Conservation (phyloP, 2,113 vertebrate genomes). For the Conger conger region DNA sequence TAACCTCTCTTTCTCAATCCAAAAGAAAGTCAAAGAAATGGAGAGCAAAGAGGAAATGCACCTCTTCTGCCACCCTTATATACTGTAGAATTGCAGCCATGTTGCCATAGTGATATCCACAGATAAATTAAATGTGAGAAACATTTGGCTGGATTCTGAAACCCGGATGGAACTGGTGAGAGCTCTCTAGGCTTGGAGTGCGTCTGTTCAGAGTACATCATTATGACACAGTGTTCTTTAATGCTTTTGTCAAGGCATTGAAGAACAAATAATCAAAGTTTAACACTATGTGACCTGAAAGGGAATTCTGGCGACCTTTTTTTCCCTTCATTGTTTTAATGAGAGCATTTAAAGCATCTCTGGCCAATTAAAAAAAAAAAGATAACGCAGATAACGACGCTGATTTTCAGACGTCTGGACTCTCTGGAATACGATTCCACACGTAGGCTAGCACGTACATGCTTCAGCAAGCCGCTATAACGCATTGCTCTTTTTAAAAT, state of each 20-base stretch:
- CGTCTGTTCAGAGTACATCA: background rate
- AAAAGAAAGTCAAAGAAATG: too few species aligned
- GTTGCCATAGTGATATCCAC: too few species aligned
- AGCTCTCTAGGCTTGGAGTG: background rate
- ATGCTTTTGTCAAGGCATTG: background rate
- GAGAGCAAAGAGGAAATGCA: too few species aligned
- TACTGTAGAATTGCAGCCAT: background rate
- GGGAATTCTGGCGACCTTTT: background rate
- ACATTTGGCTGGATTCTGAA: background rate
- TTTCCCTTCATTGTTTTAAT: background rate
- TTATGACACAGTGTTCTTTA: background rate
- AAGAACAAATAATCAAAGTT: background rate
- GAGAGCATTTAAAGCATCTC: background rate
- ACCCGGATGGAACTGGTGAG: background rate
- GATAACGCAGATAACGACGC: too few species aligned
- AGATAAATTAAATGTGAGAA: background rate
- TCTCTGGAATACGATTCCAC: background rate
- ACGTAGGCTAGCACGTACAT: background rate
- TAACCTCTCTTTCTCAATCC: too few species aligned
- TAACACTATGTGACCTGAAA: too few species aligned
- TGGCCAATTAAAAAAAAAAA: background rate
- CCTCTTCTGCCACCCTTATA: background rate
- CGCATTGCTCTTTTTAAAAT: background rate
- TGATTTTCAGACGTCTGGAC: too few species aligned
- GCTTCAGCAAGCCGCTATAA: background rate